These are phyloP conservation scores for Chloroceryle amazona DNA, from an alignment of 2,797 vertebrate genomes.

Conservation along the genomic window DNA sequence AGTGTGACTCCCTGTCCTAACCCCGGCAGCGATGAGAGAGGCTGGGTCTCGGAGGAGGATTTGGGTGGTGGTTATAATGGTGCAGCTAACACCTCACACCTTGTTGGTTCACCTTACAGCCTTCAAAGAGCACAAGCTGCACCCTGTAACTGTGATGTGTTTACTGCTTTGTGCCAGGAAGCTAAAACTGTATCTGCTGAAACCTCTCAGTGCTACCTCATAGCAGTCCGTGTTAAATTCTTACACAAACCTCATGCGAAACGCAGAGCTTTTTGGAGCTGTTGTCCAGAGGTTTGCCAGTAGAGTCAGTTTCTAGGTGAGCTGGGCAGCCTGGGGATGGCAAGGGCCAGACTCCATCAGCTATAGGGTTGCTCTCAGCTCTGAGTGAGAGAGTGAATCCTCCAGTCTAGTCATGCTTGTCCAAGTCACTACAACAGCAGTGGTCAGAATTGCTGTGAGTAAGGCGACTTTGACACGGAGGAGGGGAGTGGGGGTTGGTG, in stretches of 20 bases:
- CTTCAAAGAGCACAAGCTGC: not conserved
- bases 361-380: not conserved
- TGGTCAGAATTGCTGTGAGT: not conserved
- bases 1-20: not conserved
- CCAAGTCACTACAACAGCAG: rapidly evolving
- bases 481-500: not conserved
- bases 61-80: not conserved
- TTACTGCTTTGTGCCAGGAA: not conserved
- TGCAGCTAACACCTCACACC: rapidly evolving
- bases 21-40: rapidly evolving
- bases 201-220: not conserved
- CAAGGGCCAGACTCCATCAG: not conserved
- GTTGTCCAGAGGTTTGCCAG: not conserved
- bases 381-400: not conserved
- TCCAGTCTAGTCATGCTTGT: not conserved
- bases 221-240: not conserved
- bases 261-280: not conserved
- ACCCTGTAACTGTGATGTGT: not conserved
- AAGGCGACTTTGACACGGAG: not conserved
- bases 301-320: not conserved
- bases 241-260: not conserved
- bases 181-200: not conserved
- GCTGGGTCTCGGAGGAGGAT: rapidly evolving
- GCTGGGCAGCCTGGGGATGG: not conserved
- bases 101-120: not conserved